Conservation (phyloP, 2,797 vertebrate species). For the Taenioides sp. region DNA sequence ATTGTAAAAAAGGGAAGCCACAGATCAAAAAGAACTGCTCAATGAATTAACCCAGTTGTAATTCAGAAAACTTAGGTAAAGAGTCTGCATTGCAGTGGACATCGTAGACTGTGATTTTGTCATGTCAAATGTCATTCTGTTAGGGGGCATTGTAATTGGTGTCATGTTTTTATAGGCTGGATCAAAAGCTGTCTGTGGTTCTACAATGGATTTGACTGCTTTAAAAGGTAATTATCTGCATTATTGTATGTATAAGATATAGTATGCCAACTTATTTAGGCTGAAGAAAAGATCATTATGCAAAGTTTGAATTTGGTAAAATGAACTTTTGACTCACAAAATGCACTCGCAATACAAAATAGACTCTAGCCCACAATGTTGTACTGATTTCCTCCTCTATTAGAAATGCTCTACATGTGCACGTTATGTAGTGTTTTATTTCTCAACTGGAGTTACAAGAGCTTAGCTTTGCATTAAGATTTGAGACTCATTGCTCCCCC, state of each 20-base stretch:
- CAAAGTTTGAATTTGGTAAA: no score
- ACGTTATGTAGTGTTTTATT: no score
- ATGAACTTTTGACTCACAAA: no score
- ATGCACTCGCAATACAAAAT: no score
- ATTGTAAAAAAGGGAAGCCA: slow-evolving; percentile 51
- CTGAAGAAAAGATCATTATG: neutral
- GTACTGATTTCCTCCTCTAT: no score
- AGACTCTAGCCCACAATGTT: no score
- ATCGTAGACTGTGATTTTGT: slow-evolving; percentile 12
- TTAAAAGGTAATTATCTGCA: slow-evolving; percentile 49
- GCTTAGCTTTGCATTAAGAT: no score
- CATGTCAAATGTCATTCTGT: neutral
- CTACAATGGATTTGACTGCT: slow-evolving; percentile 52
- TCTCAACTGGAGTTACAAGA: no score
- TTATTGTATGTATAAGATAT: neutral
- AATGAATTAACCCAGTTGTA: slow-evolving; percentile 30
- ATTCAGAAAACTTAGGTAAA: slow-evolving; percentile 40
- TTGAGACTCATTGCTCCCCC: no score
- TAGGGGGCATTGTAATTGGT: slow-evolving; percentile 1
- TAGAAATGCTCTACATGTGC: no score
- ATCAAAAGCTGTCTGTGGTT: slow-evolving; percentile 22
- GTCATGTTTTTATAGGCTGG: slow-evolving; percentile 41
- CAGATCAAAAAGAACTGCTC: slow-evolving; percentile 50
- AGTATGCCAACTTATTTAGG: neutral
- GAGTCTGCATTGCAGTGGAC: slow-evolving; percentile 23